phyloP scores from a whole-genome alignment of 1,140 invertebrate species.

The Drosophila insularis region DNA sequence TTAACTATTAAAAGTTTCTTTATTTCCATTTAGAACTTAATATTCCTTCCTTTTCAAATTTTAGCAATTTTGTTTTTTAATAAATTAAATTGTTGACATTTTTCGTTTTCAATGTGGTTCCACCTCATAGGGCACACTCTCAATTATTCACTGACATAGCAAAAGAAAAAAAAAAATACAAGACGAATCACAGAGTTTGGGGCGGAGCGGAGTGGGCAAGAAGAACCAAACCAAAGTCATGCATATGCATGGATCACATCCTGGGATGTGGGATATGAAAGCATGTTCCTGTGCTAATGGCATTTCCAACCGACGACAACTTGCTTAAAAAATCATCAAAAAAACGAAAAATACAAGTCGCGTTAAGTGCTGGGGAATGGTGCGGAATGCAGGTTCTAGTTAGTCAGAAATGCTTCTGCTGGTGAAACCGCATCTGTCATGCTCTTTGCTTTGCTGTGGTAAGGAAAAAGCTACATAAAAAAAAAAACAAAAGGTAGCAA shows the following conservation, averaged over 20 bases:
- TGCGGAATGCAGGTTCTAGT: background rate
- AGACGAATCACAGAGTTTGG: background rate
- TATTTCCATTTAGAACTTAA: background rate
- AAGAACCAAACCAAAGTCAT: slow-evolving; percentile 37
- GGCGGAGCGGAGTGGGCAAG: background rate
- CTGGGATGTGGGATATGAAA: slow-evolving; percentile 29
- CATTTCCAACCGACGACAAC: slow-evolving; percentile 68
- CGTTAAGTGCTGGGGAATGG: slow-evolving; percentile 54
- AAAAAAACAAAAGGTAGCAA: background rate
- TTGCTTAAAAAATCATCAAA: slow-evolving; percentile 73
- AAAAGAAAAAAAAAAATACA: background rate
- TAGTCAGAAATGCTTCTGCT: slow-evolving; percentile 2
- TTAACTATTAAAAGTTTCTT: background rate
- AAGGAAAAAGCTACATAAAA: slow-evolving; percentile 22
- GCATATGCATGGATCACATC: slow-evolving; percentile 69
- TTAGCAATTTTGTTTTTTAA: too few species aligned
- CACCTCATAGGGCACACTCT: background rate
- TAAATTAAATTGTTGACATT: slow-evolving; percentile 1
- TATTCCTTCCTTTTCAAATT: background rate
- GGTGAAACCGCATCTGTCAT: slow-evolving; percentile 40
- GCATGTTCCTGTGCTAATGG: slow-evolving; percentile 62
- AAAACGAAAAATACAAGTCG: slow-evolving; percentile 54
- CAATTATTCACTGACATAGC: slow-evolving; percentile 26
- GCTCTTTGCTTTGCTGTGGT: slow-evolving; percentile 63
- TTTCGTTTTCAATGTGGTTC: background rate